These are phyloP conservation scores for Myotis vivesi DNA, from an alignment of 2,797 vertebrate species.

Conservation along the genomic window DNA sequence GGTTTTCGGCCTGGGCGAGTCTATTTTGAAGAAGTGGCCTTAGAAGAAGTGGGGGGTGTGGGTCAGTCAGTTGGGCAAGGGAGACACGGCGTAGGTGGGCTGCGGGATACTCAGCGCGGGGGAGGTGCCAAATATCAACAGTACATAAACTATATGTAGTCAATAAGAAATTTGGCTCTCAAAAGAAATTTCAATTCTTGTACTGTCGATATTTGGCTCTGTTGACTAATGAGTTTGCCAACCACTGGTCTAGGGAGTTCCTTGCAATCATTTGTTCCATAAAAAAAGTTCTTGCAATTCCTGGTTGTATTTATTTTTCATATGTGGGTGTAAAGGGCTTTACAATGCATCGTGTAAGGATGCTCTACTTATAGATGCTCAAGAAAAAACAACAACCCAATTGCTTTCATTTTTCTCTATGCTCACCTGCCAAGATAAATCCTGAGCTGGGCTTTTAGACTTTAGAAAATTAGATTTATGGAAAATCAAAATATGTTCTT, in stretches of 20 bases:
- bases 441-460: background rate
- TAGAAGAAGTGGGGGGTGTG: too few species aligned
- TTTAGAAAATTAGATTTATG: slow-evolving; percentile 35
- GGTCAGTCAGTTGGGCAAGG: too few species aligned
- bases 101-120: too few species aligned
- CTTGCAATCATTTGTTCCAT: background rate
- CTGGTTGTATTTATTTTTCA: background rate
- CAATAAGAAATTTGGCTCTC: too few species aligned
- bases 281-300: slow-evolving; percentile 5
- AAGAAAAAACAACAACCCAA: background rate
- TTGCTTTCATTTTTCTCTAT: slow-evolving; percentile 6
- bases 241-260: background rate
- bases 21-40: too few species aligned
- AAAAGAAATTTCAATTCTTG: too few species aligned
- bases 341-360: background rate
- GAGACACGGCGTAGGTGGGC: too few species aligned
- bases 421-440: slow-evolving; percentile 10
- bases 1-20: too few species aligned
- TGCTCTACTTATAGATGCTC: background rate
- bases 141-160: too few species aligned
- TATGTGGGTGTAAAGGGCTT: background rate
- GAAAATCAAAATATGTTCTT: slow-evolving; percentile 36
- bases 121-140: too few species aligned
- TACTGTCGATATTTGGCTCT: too few species aligned
- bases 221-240: too few species aligned